These are phyloP conservation scores for Apamea anceps DNA, from an alignment of 2,888 invertebrate genomes.

Conservation along the genomic window DNA sequence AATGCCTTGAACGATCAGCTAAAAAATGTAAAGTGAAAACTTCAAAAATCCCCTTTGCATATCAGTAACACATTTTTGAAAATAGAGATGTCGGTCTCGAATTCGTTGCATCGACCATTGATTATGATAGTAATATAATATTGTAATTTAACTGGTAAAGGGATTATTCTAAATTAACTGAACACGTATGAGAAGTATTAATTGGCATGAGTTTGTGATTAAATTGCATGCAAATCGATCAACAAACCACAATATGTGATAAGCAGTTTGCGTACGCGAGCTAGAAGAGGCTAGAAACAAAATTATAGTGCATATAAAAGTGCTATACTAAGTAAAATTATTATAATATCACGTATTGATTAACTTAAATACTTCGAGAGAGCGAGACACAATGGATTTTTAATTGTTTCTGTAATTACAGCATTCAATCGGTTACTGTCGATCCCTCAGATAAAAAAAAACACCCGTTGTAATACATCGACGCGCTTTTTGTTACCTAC, in stretches of 20 bases:
- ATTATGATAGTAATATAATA: not conserved
- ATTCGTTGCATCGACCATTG: constrained; percentile 46
- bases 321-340: not conserved
- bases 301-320: not conserved
- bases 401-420: no score
- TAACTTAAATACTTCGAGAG: constrained; percentile 5
- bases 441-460: not conserved
- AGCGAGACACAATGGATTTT: no score
- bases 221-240: constrained; percentile 69
- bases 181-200: constrained; percentile 44
- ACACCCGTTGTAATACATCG: not conserved
- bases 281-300: not conserved
- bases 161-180: constrained; percentile 21
- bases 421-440: no score
- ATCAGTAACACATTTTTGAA: not conserved
- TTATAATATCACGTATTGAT: constrained; percentile 2
- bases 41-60: not conserved
- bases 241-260: constrained; percentile 1
- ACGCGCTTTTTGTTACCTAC: not conserved
- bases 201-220: constrained; percentile 75
- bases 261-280: not conserved
- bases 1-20: not conserved
- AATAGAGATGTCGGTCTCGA: not conserved
- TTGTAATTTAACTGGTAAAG: constrained; percentile 36
- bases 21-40: not conserved